Percentiles rank a stretch among this genome's conserved stretches.
phyloP scores from a whole-genome alignment of 2,797 vertebrate species.

The Rhadinocentrus ornatus region DNA sequence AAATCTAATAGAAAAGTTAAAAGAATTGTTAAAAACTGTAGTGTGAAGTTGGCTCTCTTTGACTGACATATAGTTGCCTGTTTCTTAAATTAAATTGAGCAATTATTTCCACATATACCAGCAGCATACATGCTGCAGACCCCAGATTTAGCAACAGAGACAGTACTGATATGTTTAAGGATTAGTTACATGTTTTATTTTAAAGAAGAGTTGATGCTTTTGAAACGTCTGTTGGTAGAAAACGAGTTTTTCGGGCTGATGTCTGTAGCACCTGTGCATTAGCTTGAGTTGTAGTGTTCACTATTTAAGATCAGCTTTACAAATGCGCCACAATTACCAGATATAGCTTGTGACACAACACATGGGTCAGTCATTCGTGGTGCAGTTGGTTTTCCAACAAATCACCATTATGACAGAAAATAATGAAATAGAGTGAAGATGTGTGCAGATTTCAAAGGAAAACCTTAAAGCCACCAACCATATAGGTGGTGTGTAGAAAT shows the following conservation, averaged over 20 bases:
- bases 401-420: neutral
- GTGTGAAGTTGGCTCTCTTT: neutral
- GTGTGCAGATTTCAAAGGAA: neutral
- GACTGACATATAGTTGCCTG: too few relatives aligned
- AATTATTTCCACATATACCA: too few relatives aligned
- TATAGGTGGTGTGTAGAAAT: neutral
- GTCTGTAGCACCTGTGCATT: neutral
- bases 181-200: neutral
- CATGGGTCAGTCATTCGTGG: neutral
- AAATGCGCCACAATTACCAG: neutral
- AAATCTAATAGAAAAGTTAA: neutral
- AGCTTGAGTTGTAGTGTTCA: neutral
- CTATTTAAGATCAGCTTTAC: neutral
- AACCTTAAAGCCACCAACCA: neutral
- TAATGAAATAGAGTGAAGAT: neutral
- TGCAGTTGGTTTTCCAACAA: neutral
- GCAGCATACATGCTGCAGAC: too few relatives aligned
- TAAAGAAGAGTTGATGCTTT: neutral
- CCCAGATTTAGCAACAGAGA: too few relatives aligned
- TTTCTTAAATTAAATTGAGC: too few relatives aligned
- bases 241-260: neutral
- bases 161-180: neutral
- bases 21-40: neutral
- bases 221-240: neutral
- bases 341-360: neutral